These are phyloP conservation scores for Pteropus rufus DNA, from an alignment of 2,797 vertebrate genomes.

Conservation along the genomic window DNA sequence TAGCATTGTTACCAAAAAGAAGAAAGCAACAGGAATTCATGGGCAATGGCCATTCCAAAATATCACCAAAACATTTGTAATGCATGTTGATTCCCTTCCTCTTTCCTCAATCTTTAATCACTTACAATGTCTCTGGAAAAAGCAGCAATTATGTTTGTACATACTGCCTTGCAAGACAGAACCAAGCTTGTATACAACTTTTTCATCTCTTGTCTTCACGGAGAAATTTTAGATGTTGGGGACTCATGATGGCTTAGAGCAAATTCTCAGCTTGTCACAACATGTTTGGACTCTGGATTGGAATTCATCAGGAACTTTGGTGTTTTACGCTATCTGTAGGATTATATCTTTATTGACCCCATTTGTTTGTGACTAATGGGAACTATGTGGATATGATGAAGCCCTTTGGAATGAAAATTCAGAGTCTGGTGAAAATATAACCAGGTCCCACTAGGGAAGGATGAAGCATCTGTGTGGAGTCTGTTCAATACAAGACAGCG, in stretches of 20 bases:
- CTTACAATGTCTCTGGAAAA: neutral
- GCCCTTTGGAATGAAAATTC: conserved; percentile 77
- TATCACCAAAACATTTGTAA: neutral
- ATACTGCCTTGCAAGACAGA: neutral
- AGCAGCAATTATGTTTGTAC: conserved; percentile 34
- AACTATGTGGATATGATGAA: conserved; percentile 81
- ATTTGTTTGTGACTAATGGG: conserved; percentile 78
- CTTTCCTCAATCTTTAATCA: neutral
- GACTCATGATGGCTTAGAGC: conserved; percentile 64
- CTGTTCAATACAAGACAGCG: conserved; percentile 73
- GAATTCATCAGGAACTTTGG: conserved; percentile 82
- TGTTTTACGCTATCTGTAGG: conserved; percentile 77
- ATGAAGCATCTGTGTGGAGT: conserved; percentile 74
- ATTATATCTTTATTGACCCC: conserved; percentile 77
- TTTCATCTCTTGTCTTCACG: conserved; percentile 43
- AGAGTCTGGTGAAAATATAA: conserved; percentile 81
- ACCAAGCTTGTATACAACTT: neutral
- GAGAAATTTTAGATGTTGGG: conserved; percentile 70
- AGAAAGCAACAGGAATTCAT: neutral
- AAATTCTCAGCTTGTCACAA: conserved; percentile 72
- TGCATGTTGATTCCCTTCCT: neutral
- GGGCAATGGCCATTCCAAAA: neutral
- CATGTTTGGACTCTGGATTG: conserved; percentile 63
- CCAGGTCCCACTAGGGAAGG: conserved; percentile 61
- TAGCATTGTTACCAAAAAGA: neutral